Percentiles rank a stretch among this genome's conserved stretches.
Conservation (phyloP, 2,113 vertebrate species). For the Parotia lawesii region DNA sequence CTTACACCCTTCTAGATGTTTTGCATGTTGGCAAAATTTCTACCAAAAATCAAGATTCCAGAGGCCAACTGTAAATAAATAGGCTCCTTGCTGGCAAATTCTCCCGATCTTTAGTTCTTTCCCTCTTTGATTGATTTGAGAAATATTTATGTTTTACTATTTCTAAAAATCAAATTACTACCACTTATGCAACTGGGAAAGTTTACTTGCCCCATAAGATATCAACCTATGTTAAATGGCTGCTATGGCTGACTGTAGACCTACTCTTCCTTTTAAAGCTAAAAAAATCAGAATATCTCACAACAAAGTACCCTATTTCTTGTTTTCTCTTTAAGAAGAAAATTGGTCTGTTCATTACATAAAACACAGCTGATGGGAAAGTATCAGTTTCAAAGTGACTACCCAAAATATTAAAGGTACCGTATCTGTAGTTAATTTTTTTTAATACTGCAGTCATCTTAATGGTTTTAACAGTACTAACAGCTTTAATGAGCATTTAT, state of each 20-base stretch:
- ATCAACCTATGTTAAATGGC: neutral
- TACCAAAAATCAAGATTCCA: neutral
- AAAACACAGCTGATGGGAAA: neutral
- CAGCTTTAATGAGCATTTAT: neutral
- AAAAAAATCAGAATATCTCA: neutral
- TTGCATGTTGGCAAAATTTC: neutral
- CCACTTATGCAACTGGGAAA: neutral
- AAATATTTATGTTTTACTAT: neutral
- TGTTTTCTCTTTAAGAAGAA: neutral
- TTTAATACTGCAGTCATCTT: neutral
- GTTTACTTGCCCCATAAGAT: neutral
- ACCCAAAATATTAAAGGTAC: neutral
- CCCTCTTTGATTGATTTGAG: neutral
- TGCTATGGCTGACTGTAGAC: neutral
- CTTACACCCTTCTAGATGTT: neutral
- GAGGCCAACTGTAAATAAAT: neutral
- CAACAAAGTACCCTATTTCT: neutral
- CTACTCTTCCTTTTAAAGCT: neutral
- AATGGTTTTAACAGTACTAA: neutral
- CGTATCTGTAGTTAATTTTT: neutral
- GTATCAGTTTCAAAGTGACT: neutral
- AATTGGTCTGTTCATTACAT: neutral
- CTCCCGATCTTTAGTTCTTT: neutral
- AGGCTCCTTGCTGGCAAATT: neutral
- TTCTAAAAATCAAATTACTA: neutral